These are phyloP conservation scores for Tromatobia lineatoria DNA, from an alignment of 2,888 invertebrate genomes.

Conservation along the genomic window DNA sequence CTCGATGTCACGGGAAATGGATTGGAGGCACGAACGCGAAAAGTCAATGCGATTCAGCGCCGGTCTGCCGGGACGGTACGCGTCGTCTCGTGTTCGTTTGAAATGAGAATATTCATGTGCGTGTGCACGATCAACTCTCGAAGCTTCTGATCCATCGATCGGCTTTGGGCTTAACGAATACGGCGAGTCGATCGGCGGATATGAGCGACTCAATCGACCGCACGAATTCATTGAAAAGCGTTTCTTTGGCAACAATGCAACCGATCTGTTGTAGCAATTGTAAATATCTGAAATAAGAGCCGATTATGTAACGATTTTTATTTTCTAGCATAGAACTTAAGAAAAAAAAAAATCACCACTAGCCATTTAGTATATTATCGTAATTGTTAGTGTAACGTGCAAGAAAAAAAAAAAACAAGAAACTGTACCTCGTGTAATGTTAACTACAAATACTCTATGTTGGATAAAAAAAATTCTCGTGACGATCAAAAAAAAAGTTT, in stretches of 20 bases:
- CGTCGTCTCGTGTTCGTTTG: conserved; percentile 70
- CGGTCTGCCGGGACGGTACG: conserved; percentile 59
- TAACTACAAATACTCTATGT: conserved; percentile 40
- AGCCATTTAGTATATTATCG: conserved; percentile 20
- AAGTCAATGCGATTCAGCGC: conserved; percentile 71
- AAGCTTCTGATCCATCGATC: conserved; percentile 36
- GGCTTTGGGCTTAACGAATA: conserved; percentile 3
- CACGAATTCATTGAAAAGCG: not conserved
- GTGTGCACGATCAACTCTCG: conserved; percentile 7
- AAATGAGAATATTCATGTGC: conserved; percentile 64
- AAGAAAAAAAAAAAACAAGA: conserved; percentile 19
- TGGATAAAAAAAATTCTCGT: conserved; percentile 22
- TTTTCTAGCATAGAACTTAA: conserved; percentile 4
- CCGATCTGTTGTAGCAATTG: conserved; percentile 33
- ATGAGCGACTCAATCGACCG: conserved; percentile 17
- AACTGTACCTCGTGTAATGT: conserved; percentile 39
- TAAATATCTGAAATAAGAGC: conserved; percentile 40
- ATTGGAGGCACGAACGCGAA: conserved; percentile 72
- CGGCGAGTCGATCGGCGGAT: not conserved
- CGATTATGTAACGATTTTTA: conserved; percentile 1
- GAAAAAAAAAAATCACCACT: not conserved
- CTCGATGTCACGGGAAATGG: conserved; percentile 78
- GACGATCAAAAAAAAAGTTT: not conserved
- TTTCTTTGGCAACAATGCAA: conserved; percentile 21
- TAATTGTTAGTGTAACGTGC: conserved; percentile 31